Conservation (phyloP, 2,797 vertebrate genomes). For the Alosa sapidissima region DNA sequence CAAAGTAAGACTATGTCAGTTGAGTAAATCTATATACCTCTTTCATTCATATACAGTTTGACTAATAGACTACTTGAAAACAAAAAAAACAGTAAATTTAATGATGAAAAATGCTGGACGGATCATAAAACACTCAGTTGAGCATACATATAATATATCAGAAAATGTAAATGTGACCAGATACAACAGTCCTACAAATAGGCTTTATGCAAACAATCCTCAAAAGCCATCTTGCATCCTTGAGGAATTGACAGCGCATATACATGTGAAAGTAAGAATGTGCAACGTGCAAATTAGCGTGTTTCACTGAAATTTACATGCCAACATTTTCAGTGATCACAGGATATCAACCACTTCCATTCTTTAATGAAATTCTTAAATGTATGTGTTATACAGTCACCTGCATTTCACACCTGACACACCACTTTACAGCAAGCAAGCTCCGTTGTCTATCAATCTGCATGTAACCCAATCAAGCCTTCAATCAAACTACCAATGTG, state of each 20-base stretch:
- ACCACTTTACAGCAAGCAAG: not conserved
- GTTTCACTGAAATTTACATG: not conserved
- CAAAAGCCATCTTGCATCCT: not conserved
- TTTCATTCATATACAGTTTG: not conserved
- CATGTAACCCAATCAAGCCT: conserved; percentile 4
- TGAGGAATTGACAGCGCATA: not conserved
- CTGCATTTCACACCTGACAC: not conserved
- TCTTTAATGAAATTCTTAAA: not conserved
- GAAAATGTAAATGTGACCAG: not conserved
- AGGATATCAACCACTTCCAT: not conserved
- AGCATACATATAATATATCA: not conserved
- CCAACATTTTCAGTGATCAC: not conserved
- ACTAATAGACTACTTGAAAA: not conserved
- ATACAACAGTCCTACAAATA: not conserved
- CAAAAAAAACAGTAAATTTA: not conserved
- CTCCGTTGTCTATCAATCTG: conserved; percentile 7
- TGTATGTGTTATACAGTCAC: not conserved
- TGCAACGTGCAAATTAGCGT: not conserved
- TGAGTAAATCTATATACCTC: not conserved
- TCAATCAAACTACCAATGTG: not conserved
- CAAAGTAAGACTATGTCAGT: not conserved
- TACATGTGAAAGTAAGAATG: not conserved
- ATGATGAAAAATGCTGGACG: not conserved
- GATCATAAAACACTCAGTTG: not conserved
- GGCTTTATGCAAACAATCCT: not conserved